These are phyloP conservation scores for Eonycteris spelaea DNA, from an alignment of 2,113 vertebrate genomes.

Conservation along the genomic window DNA sequence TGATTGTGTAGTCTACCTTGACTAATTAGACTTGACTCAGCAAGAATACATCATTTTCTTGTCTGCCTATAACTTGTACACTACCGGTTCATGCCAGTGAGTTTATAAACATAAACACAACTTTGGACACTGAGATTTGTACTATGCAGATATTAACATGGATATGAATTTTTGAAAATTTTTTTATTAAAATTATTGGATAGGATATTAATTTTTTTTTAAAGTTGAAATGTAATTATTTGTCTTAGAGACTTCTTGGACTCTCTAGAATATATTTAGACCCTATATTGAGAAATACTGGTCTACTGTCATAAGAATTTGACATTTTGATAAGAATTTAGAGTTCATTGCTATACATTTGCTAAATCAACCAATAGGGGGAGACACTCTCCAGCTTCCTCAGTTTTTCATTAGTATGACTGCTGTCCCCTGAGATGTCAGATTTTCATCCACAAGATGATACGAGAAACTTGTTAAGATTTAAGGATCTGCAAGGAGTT, in stretches of 20 bases:
- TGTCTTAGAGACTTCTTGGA: neutral
- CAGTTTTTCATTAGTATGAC: neutral
- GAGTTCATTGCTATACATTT: neutral
- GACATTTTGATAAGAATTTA: neutral
- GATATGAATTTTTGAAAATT: neutral
- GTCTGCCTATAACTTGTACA: neutral
- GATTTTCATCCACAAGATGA: neutral
- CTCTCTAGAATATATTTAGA: neutral
- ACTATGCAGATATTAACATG: neutral
- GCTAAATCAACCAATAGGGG: slow-evolving; percentile 31
- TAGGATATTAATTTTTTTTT: neutral
- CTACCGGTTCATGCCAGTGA: neutral
- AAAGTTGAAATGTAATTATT: neutral
- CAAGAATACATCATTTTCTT: neutral
- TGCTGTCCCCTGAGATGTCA: neutral
- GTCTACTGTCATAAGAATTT: neutral
- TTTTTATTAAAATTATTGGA: too few relatives aligned
- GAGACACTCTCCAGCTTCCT: slow-evolving; percentile 3
- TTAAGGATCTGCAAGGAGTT: neutral
- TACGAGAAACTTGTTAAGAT: neutral
- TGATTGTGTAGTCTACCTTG: neutral
- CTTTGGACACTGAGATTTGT: neutral
- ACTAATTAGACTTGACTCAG: neutral
- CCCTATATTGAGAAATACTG: neutral
- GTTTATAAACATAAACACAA: neutral